Percentiles rank a stretch among this genome's conserved stretches.
phyloP scores from a whole-genome alignment of 1,140 invertebrate genomes.

The Nixonia krombeini region DNA sequence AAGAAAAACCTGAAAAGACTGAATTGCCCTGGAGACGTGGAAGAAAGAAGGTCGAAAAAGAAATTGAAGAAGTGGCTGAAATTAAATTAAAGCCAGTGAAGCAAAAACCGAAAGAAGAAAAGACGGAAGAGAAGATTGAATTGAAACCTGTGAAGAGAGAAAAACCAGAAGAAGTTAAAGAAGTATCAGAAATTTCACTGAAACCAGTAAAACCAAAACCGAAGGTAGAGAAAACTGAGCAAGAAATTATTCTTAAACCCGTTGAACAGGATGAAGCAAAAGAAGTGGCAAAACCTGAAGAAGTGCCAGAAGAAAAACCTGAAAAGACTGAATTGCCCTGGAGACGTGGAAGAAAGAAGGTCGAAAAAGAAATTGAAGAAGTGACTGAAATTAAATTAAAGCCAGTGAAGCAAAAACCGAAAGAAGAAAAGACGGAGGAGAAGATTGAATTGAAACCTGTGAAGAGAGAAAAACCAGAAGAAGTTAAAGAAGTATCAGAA shows the following conservation, averaged over 20 bases:
- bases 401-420: constrained; percentile 54
- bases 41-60: constrained; percentile 48
- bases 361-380: too few relatives aligned
- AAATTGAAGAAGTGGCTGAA: constrained; percentile 58
- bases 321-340: constrained; percentile 54
- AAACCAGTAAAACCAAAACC: constrained; percentile 55
- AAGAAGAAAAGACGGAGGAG: constrained; percentile 30
- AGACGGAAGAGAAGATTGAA: constrained; percentile 19
- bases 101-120: too few relatives aligned
- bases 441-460: not conserved
- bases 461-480: constrained; percentile 27
- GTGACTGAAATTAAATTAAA: constrained; percentile 56
- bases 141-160: constrained; percentile 18
- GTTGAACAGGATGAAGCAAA: constrained; percentile 40
- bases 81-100: constrained; percentile 55
- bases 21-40: constrained; percentile 29
- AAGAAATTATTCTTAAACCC: constrained; percentile 59
- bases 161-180: constrained; percentile 13
- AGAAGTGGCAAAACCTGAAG: constrained; percentile 41
- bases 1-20: constrained; percentile 58
- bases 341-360: constrained; percentile 38
- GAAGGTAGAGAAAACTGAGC: constrained; percentile 44
- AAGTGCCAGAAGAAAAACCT: constrained; percentile 45
- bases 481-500: constrained; percentile 38
- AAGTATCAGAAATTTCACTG: constrained; percentile 52